Evolutionary conservation across 2,113 vertebrate genomes (phyloP).

Genomic region (Proteles cristata): DNA sequence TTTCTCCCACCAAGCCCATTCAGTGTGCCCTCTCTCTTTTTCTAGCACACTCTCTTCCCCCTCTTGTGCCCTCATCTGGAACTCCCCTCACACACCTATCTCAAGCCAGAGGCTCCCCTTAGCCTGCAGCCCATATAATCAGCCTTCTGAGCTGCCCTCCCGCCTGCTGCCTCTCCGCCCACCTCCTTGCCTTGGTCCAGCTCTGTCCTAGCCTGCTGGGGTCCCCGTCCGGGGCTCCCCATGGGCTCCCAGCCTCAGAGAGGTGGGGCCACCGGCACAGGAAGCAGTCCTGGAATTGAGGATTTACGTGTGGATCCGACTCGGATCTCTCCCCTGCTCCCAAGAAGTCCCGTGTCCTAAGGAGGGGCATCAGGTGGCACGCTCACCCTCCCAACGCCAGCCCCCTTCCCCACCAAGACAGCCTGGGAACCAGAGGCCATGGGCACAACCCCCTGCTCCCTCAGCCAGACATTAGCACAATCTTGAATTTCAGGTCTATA

Average conservation of each 20-base stretch:
- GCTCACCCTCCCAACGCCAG: accelerated
- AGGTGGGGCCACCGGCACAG: neutral
- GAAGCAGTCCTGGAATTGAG: neutral
- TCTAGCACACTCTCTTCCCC: neutral
- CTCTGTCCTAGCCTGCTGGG: neutral
- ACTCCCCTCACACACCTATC: neutral
- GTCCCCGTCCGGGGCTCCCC: neutral
- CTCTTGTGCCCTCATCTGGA: neutral
- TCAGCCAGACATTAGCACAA: neutral
- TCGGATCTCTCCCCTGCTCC: neutral
- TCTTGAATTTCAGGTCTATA: constrained; percentile 73
- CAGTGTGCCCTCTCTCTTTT: neutral
- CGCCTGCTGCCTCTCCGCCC: neutral
- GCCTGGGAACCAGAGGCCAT: neutral
- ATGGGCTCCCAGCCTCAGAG: neutral
- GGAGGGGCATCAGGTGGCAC: neutral
- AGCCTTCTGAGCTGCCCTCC: neutral
- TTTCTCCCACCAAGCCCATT: neutral
- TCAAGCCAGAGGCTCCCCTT: neutral
- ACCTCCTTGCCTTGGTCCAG: neutral
- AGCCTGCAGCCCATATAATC: too few species aligned
- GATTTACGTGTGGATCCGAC: neutral
- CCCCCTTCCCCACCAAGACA: neutral
- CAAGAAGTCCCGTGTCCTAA: neutral
- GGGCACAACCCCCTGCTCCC: neutral